Percentiles rank a stretch among this genome's conserved stretches.
These are phyloP conservation scores for Uloborus diversus DNA, from an alignment of 1,140 invertebrate species.

Conservation along the genomic window DNA sequence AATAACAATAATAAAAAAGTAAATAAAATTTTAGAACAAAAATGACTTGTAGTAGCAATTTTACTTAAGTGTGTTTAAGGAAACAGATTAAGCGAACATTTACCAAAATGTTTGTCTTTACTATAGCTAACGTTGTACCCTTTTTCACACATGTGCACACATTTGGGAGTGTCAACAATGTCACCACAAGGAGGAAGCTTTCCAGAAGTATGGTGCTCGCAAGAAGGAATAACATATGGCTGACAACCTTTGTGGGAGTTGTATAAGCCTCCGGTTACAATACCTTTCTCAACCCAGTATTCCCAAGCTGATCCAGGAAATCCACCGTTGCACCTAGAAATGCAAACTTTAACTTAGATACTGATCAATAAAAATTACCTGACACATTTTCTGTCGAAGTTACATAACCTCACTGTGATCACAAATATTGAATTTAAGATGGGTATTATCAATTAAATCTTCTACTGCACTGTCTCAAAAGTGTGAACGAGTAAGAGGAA, in stretches of 20 bases:
- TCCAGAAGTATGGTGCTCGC: conserved; percentile 90
- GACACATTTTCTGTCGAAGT: neutral
- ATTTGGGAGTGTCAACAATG: conserved; percentile 78
- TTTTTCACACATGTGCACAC: conserved; percentile 75
- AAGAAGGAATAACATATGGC: conserved; percentile 84
- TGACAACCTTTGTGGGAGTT: conserved; percentile 80
- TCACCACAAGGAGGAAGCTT: conserved; percentile 75
- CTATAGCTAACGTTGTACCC: conserved; percentile 77
- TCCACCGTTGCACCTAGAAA: conserved; percentile 77
- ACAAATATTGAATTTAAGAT: neutral
- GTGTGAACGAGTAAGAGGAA: neutral
- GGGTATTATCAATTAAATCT: neutral
- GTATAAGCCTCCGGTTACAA: conserved; percentile 86
- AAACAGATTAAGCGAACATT: conserved; percentile 2
- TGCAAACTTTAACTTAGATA: neutral
- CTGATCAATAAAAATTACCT: neutral
- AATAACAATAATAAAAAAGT: too few species aligned
- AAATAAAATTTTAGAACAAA: too few species aligned
- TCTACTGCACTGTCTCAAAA: neutral
- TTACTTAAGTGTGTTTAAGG: too few species aligned
- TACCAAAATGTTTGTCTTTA: conserved; percentile 81
- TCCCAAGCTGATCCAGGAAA: conserved; percentile 80
- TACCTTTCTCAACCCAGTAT: conserved; percentile 80
- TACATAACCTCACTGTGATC: neutral
- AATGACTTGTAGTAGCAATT: too few species aligned